phyloP scores from a whole-genome alignment of 2,797 vertebrate species.

The Myripristis jacobus region DNA sequence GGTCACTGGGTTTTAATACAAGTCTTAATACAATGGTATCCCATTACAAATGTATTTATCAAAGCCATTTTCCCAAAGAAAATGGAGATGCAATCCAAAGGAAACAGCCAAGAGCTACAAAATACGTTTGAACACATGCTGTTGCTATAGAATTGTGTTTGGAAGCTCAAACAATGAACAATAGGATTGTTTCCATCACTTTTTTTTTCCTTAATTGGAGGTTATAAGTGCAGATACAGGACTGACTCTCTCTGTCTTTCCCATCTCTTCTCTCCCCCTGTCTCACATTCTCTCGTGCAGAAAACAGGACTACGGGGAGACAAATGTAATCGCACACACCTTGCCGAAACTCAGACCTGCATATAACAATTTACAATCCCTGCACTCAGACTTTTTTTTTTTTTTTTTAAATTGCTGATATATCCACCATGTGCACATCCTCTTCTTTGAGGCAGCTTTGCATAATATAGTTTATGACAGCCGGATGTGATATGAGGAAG shows the following conservation, averaged over 20 bases:
- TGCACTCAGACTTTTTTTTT: conserved; percentile 42
- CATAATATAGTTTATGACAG: conserved; percentile 77
- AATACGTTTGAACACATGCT: conserved; percentile 40
- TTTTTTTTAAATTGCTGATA: conserved; percentile 61
- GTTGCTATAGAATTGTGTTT: conserved; percentile 41
- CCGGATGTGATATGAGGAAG: conserved; percentile 69
- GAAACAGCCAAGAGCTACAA: conserved; percentile 53
- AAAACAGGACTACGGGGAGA: conserved; percentile 69
- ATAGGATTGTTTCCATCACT: conserved; percentile 22
- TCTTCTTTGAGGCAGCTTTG: conserved; percentile 66
- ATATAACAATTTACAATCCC: conserved; percentile 64
- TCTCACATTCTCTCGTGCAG: conserved; percentile 41
- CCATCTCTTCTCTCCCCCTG: conserved; percentile 36
- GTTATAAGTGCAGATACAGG: conserved; percentile 29
- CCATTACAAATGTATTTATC: conserved; percentile 54
- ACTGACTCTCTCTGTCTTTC: conserved; percentile 34
- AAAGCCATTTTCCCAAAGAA: conserved; percentile 45
- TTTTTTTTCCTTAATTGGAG: conserved; percentile 31
- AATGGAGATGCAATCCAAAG: conserved; percentile 25
- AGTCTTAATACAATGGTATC: conserved; percentile 52
- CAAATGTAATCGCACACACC: conserved; percentile 67
- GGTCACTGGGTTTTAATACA: conserved; percentile 35
- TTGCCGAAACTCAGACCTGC: conserved; percentile 66
- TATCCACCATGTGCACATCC: conserved; percentile 75
- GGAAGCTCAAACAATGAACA: conserved; percentile 41